phyloP scores from a whole-genome alignment of 1,140 invertebrate species.

The Drosophila takahashii region DNA sequence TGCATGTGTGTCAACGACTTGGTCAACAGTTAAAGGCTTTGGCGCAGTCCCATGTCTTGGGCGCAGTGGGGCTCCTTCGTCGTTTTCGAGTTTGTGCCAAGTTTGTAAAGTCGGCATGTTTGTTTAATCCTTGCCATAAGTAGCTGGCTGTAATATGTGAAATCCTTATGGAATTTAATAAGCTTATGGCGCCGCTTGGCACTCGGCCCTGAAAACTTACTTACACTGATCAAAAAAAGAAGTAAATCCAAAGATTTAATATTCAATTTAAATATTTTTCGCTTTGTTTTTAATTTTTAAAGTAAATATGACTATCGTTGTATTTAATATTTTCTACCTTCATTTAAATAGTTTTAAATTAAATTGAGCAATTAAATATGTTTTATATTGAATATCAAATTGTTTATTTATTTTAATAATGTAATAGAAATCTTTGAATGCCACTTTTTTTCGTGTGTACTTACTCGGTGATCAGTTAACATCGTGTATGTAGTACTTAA shows the following conservation, averaged over 20 bases:
- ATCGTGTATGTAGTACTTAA: neutral
- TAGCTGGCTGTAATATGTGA: constrained; percentile 68
- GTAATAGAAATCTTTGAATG: no score
- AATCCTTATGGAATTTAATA: constrained; percentile 79
- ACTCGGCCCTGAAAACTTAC: constrained; percentile 16
- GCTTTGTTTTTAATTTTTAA: no score
- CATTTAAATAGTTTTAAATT: no score
- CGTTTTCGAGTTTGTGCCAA: constrained; percentile 32
- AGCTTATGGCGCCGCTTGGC: constrained; percentile 56
- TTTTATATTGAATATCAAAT: no score
- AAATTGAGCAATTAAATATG: no score
- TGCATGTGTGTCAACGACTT: constrained; percentile 79
- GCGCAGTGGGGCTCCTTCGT: constrained; percentile 3
- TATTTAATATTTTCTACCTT: no score
- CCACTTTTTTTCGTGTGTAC: no score
- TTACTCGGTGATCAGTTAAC: neutral
- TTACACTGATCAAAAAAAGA: neutral
- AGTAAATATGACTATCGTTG: no score
- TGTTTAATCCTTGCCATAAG: constrained; percentile 74
- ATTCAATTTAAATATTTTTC: no score
- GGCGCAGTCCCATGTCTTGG: constrained; percentile 35
- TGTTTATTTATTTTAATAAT: no score
- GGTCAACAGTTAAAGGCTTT: constrained; percentile 81
- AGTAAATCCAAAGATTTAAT: no score
- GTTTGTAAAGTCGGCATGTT: constrained; percentile 74